Conservation (phyloP, 2,113 vertebrate genomes). For the Myiopsitta monachus region DNA sequence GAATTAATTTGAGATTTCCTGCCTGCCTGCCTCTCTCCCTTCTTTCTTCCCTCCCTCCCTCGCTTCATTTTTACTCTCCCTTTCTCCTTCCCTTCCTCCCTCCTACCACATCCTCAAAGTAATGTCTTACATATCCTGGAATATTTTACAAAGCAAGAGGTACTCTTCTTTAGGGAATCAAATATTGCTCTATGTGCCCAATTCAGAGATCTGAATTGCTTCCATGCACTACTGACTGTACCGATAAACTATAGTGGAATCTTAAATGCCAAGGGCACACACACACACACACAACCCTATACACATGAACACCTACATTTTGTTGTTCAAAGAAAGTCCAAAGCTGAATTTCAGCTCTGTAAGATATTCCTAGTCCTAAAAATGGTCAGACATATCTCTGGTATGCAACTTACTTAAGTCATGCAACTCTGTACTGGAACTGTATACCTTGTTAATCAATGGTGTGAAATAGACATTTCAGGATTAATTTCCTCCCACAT, state of each 20-base stretch:
- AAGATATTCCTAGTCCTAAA: neutral
- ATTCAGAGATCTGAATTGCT: neutral
- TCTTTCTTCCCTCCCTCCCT: too few species aligned
- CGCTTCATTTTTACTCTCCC: neutral
- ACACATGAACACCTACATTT: neutral
- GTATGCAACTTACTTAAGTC: neutral
- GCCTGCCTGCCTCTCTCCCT: too few species aligned
- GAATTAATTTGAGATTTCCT: neutral
- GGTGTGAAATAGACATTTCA: neutral
- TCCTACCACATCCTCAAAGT: neutral
- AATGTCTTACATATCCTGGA: neutral
- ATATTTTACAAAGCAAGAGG: neutral
- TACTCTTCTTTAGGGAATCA: neutral
- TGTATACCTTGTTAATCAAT: neutral
- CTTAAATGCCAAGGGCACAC: neutral
- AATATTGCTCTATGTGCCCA: neutral
- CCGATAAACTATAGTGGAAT: accelerated
- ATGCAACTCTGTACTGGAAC: neutral
- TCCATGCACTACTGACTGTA: neutral
- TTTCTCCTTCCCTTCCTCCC: neutral
- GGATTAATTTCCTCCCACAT: neutral
- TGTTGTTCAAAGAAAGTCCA: neutral
- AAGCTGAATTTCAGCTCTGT: neutral
- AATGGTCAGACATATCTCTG: neutral
- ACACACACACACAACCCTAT: too few species aligned